Evolutionary conservation across 1,140 invertebrate genomes (phyloP).

Genomic region (Aphidius gifuensis): DNA sequence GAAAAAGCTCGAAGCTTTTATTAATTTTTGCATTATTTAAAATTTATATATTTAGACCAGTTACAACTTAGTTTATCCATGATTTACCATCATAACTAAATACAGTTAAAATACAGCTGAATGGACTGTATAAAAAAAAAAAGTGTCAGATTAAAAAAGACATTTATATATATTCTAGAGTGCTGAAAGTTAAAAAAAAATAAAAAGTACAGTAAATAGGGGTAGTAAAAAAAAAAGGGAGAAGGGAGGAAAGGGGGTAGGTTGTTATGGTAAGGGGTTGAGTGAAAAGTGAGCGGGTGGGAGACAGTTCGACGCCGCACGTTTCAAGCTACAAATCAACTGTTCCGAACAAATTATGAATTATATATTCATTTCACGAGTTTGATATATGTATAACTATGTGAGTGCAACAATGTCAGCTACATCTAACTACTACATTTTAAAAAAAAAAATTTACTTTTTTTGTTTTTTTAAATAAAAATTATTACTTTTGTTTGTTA

Average conservation of each 20-base stretch:
- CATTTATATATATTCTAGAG: too few relatives aligned
- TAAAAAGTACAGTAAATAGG: slow-evolving; percentile 15
- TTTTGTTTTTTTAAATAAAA: too few relatives aligned
- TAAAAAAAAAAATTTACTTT: too few relatives aligned
- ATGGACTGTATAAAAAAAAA: too few relatives aligned
- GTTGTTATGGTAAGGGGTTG: slow-evolving; percentile 22
- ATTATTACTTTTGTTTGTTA: too few relatives aligned
- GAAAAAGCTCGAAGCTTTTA: too few relatives aligned
- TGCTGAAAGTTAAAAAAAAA: slow-evolving; percentile 26
- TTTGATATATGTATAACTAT: slow-evolving; percentile 51
- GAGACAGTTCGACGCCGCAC: slow-evolving; percentile 46
- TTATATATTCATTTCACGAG: slow-evolving; percentile 53
- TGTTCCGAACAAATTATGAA: slow-evolving; percentile 55
- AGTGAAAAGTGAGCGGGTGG: slow-evolving; percentile 17
- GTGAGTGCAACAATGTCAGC: slow-evolving; percentile 19
- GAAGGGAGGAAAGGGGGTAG: slow-evolving; percentile 8
- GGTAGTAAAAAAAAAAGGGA: background rate
- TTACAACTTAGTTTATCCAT: too few relatives aligned
- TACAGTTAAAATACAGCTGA: too few relatives aligned
- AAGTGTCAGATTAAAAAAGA: too few relatives aligned
- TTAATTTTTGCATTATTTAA: too few relatives aligned
- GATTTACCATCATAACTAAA: too few relatives aligned
- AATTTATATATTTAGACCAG: too few relatives aligned
- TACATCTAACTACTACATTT: slow-evolving; percentile 25
- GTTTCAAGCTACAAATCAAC: slow-evolving; percentile 53